Evolutionary conservation across 2,797 vertebrate genomes (phyloP), one percentile per base, ranked within the genome.

Genomic region (Triplophysa bombifrons): DNA sequence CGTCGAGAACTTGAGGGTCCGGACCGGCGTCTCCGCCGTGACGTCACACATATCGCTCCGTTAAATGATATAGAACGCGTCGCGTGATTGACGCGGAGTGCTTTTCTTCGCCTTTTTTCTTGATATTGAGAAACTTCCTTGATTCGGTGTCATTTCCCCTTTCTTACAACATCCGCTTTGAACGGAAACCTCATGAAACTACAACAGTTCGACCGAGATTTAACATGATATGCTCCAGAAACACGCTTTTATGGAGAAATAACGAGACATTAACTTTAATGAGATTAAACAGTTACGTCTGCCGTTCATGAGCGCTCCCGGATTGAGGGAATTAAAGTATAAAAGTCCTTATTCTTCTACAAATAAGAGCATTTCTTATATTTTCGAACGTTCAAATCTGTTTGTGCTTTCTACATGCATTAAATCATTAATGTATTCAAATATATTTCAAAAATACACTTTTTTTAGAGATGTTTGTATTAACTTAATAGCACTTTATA

Each of bases 21-120:
- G 96, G 1, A 99, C 86, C 2, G 93, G 93, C 0, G 96, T 97
- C 11, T 92, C 90, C 12, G 91, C 78, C 44, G 93, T 95, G 65
- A 96, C 83, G 17, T 88, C 93, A 95, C 97, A 97, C 66, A 38
- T 89, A 0, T 4, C 80, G 48, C 34, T 3, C 60, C 72, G 41
- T 34, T 25, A 9, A 16, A 56, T 25, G 2, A 61, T n/a, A 69
- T 72, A 53, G 3, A 27, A 82, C 76, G 50, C 16, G 17, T 19
- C 9, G 16, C 7, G 17, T n/a, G 2, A 9, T 1, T 0, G 3
- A 50, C 13, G 1, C 87, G 44, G 50, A 51, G 8, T 8, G 5
- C 0, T 51, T 19, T 19, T 10, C 53, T 17, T 53, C 1, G 16
- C 0, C 27, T 41, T n/a, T 44, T 85, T 92, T 87, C 89, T 44